Conservation (phyloP, 30 jellyfish, hydroid and myxozoan genomes). For the Cassiopea xamachana region DNA sequence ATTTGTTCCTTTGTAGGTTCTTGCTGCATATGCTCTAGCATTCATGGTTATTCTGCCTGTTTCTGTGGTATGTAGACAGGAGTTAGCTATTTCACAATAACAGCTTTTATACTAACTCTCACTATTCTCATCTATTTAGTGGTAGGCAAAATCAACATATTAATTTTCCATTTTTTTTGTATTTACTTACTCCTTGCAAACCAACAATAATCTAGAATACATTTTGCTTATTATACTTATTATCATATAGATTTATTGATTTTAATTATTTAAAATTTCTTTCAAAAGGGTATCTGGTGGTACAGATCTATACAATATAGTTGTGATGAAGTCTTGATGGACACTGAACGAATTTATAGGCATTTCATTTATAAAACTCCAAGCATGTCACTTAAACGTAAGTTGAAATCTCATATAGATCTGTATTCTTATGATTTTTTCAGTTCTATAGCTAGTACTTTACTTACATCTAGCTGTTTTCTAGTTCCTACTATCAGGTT, state of each 20-base stretch:
- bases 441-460: too few relatives aligned
- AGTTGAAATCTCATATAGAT: conserved; percentile 6
- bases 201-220: too few relatives aligned
- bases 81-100: too few relatives aligned
- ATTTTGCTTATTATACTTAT: too few relatives aligned
- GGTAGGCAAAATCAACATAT: too few relatives aligned
- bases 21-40: conserved; percentile 95
- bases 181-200: too few relatives aligned
- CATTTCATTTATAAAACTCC: conserved; percentile 86
- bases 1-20: conserved; percentile 62
- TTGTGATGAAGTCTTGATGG: conserved; percentile 98
- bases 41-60: conserved; percentile 91
- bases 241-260: too few relatives aligned
- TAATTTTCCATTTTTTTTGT: too few relatives aligned
- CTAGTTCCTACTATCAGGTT: too few relatives aligned
- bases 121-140: too few relatives aligned
- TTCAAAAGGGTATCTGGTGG: conserved; percentile 97
- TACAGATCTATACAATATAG: conserved; percentile 94
- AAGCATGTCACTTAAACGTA: conserved; percentile 91
- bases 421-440: background rate
- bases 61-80: conserved; percentile 80
- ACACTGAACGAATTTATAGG: conserved; percentile 92
- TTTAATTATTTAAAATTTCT: background rate
- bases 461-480: too few relatives aligned
- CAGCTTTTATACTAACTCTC: too few relatives aligned